Base-by-base conservation (phyloP, 1,140 invertebrate species). In the Scaptodrosophila lebanonensis region DNA sequence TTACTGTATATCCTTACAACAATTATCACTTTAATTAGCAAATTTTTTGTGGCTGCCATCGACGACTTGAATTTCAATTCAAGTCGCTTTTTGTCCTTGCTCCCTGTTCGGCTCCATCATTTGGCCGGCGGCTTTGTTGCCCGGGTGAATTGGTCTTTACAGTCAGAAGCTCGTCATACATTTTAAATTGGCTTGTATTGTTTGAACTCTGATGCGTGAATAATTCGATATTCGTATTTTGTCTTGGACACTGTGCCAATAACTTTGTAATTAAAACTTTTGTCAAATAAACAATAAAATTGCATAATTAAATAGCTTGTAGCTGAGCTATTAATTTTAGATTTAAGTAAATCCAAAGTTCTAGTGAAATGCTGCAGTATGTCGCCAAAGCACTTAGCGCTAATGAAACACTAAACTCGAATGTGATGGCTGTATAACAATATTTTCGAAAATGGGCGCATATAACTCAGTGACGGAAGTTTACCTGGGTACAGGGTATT, bases 241-340 rank as follows among this genome's bases (percentile, higher is more conserved):
- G 4, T 33, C 38, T 66, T 51, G 22, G 53, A n/a, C 20, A 32
- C 33, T 18, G 30, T 30, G 27, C 17, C 20, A 4, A 53, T n/a
- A 79, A 79, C 68, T 77, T 76, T 76, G 50, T 36, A 68, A 77
- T 77, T 79, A 73, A 69, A 77, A 77, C 60, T 60, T 64, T 79
- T 36, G 17, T 30, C 39, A 54, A 66, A 59, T 52, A 65, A 51
- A 35, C 43, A 65, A 65, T 58, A 8, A 8, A 25, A 79, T 68
- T 68, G 73, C 67, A 79, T 72, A 72, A 77, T 65, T 68, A 79
- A 77, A 73, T 58, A 52, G 59, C 68, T 79, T 61, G 57, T 49
- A 63, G 35, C 48, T 52, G 53, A 50, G 40, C 67, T 54, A 32
- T 72, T 68, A 79, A 54, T 65, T 72, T 47, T n/a, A n/a, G n/a